Evolutionary conservation across 2,113 vertebrate genomes (phyloP).

Genomic region (Marmota flaviventris): DNA sequence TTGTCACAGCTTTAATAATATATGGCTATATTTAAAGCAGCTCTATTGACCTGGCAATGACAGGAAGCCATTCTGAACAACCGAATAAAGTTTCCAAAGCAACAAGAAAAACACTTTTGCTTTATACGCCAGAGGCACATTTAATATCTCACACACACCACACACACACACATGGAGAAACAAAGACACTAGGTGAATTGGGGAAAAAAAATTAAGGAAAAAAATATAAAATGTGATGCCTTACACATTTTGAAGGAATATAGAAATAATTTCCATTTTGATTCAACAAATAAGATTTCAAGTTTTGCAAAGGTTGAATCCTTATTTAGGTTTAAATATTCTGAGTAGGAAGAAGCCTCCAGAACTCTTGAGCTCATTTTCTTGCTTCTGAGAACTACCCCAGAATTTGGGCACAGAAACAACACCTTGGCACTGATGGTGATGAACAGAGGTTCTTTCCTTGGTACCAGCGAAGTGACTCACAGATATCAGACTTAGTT

Average conservation of each 20-base stretch:
- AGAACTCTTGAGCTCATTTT: slow-evolving; percentile 17
- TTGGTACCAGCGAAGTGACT: neutral
- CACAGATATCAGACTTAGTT: neutral
- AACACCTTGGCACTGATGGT: neutral
- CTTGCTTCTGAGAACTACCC: neutral
- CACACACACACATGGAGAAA: neutral
- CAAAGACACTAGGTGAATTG: neutral
- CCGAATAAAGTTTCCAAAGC: slow-evolving; percentile 22
- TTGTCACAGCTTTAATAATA: slow-evolving; percentile 25
- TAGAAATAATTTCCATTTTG: neutral
- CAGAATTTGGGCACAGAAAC: neutral
- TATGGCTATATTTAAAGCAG: neutral
- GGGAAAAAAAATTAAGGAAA: neutral
- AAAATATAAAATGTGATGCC: neutral
- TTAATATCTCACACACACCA: neutral
- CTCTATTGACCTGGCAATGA: slow-evolving; percentile 33
- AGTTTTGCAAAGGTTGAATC: neutral
- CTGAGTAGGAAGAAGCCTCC: neutral
- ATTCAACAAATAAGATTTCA: neutral
- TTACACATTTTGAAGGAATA: slow-evolving; percentile 22
- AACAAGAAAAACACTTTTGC: slow-evolving; percentile 8
- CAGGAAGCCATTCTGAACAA: neutral
- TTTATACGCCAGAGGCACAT: neutral
- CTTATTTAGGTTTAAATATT: neutral
- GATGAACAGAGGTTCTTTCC: neutral